Evolutionary conservation across 1,140 invertebrate genomes (phyloP).

Genomic region (Saxidomus purpurata): DNA sequence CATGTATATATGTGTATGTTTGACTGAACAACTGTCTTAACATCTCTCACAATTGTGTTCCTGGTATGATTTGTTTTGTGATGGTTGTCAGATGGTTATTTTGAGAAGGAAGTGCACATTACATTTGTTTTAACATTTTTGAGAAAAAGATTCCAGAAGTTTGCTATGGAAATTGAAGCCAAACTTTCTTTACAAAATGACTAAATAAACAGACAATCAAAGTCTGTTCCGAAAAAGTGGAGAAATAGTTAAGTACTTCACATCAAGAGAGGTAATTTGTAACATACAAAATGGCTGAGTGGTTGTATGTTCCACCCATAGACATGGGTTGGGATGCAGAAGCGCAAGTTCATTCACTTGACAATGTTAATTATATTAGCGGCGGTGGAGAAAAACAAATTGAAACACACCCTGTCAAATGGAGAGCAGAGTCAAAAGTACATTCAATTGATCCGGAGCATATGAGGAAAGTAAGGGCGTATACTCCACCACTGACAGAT

Average conservation of each 20-base stretch:
- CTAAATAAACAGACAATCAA: too few relatives aligned
- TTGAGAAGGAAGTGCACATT: too few relatives aligned
- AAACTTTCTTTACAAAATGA: too few relatives aligned
- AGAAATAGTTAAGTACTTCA: too few relatives aligned
- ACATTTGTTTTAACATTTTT: too few relatives aligned
- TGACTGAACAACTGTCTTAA: neutral
- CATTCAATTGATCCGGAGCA: conserved; percentile 77
- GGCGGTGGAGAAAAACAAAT: conserved; percentile 67
- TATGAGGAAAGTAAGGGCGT: conserved; percentile 1
- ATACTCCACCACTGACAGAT: conserved; percentile 58
- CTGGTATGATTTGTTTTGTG: neutral
- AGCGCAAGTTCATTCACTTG: conserved; percentile 77
- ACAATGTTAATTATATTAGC: conserved; percentile 76
- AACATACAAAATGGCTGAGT: conserved; percentile 57
- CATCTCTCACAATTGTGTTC: neutral
- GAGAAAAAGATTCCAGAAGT: too few relatives aligned
- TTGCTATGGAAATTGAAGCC: too few relatives aligned
- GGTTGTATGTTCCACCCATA: conserved; percentile 52
- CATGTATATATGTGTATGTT: neutral
- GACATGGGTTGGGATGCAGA: conserved; percentile 73
- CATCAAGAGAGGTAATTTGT: neutral
- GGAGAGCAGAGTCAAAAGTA: conserved; percentile 81
- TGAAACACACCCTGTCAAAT: conserved; percentile 68
- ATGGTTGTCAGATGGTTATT: too few relatives aligned
- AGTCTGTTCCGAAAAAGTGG: too few relatives aligned